Evolutionary conservation across 1,140 invertebrate genomes (phyloP).

Genomic region (Habropoda laboriosa): DNA sequence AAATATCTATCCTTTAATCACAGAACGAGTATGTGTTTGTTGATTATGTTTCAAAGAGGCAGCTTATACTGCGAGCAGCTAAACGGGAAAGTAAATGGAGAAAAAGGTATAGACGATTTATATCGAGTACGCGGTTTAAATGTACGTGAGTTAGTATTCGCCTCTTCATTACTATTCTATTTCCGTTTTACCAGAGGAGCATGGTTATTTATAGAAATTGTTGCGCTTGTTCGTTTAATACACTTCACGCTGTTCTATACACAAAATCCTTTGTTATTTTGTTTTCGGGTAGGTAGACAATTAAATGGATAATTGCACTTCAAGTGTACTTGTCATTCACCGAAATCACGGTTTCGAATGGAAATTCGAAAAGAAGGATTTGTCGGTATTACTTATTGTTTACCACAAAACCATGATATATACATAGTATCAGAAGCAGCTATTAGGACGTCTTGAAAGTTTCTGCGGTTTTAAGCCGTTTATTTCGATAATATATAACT

Average conservation of each 20-base stretch:
- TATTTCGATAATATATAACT: no score
- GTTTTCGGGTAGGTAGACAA: not conserved
- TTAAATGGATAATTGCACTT: not conserved
- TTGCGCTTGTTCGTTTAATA: not conserved
- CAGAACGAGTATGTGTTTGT: conserved; percentile 17
- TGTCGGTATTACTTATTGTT: no score
- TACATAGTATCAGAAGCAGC: no score
- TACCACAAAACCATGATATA: no score
- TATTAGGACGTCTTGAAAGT: no score
- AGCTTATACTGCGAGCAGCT: conserved; percentile 12
- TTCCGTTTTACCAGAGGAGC: not conserved
- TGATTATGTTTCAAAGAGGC: conserved; percentile 17
- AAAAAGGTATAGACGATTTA: conserved; percentile 38
- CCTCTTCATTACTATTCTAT: conserved; percentile 27
- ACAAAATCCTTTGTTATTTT: no score
- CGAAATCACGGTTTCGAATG: no score
- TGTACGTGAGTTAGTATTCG: not conserved
- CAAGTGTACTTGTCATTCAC: not conserved
- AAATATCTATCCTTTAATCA: conserved; percentile 46
- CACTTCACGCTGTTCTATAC: no score
- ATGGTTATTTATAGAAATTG: conserved; percentile 21
- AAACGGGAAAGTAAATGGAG: conserved; percentile 17
- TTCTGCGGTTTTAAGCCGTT: no score
- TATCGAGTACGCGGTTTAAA: conserved; percentile 21
- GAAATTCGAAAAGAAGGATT: no score